Evolutionary conservation across 2,888 invertebrate genomes (phyloP).

Genomic region (Bembecia ichneumoniformis): DNA sequence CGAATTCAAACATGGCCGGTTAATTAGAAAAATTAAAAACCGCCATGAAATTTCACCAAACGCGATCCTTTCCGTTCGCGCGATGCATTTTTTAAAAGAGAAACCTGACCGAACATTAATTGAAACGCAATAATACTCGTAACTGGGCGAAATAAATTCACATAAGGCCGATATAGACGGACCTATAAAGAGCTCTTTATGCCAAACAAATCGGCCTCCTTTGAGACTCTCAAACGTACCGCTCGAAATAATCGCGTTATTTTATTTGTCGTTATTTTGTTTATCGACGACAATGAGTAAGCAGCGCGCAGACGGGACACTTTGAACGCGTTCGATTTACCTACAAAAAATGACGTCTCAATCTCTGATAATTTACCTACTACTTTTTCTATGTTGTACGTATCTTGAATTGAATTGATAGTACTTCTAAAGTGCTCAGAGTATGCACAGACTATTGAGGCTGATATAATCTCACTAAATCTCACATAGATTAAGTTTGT

Average conservation of each 20-base stretch:
- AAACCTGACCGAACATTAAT: constrained; percentile 60
- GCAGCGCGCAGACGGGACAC: constrained; percentile 11
- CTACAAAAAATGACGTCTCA: too few relatives aligned
- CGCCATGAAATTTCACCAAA: constrained; percentile 17
- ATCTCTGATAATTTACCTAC: too few relatives aligned
- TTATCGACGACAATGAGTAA: constrained; percentile 32
- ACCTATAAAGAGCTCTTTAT: constrained; percentile 63
- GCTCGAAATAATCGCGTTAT: constrained; percentile 41
- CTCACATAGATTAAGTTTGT: too few relatives aligned
- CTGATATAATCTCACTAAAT: too few relatives aligned
- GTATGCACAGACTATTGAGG: too few relatives aligned
- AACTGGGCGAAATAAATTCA: constrained; percentile 45
- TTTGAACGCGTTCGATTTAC: background rate
- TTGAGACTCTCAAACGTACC: constrained; percentile 58
- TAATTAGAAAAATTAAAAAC: background rate
- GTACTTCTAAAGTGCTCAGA: too few relatives aligned
- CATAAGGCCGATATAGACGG: constrained; percentile 47
- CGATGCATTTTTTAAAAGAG: constrained; percentile 12
- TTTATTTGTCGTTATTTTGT: constrained; percentile 51
- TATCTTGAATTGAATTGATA: too few relatives aligned
- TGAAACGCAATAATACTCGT: constrained; percentile 64
- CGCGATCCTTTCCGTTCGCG: constrained; percentile 20
- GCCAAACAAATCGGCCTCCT: constrained; percentile 69
- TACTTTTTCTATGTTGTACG: too few relatives aligned
- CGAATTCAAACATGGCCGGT: background rate